Evolutionary conservation across 2,113 vertebrate genomes (phyloP), one percentile per base, ranked within the genome.

Genomic region (Euleptes europaea): DNA sequence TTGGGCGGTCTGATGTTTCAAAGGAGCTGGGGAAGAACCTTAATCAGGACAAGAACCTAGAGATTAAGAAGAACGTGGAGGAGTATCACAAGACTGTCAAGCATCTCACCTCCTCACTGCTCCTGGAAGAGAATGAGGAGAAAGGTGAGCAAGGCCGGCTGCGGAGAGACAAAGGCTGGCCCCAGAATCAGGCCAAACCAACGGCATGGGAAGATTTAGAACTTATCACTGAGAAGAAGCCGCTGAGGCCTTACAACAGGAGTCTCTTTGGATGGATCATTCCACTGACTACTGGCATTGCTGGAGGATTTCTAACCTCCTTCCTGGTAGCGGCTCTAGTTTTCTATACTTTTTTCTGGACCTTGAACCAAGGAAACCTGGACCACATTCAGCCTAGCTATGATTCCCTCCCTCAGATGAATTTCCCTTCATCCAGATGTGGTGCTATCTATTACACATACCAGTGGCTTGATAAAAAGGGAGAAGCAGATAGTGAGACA

Each of bases 221-320:
- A 67, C 94, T 98, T 88, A 88, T 94, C 40, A 88, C 98, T 12
- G 80, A 97, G 90, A 92, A 96, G 13, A 88, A 65, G 42, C 94
- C 77, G 0, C 94, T 92, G 3, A 86, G 95, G 0, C 93, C 17
- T 0, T 97, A 97, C 92, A 71, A 86, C 66, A 94, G 89, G 44
- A 95, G 88, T 33, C 95, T 95, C 54, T 65, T 89, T 66, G 94
- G 93, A 38, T 97, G 96, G 88, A 76, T 83, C 0, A 69, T 84
- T 19, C 96, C 97, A 0, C 10, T 98, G 88, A 3, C 95, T 2
- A 93, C 91, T 0, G 97, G 97, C 0, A 0, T 98, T n/a, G 19
- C 98, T 47, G 81, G 96, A 0, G 98, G 98, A 44, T 97, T 98
- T 60, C 3, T 90, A 0, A 86, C 90, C 3, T 93, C 97, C 57